Evolutionary conservation across 2,888 invertebrate genomes (phyloP).

Genomic region (Caenorhabditis sulstoni): DNA sequence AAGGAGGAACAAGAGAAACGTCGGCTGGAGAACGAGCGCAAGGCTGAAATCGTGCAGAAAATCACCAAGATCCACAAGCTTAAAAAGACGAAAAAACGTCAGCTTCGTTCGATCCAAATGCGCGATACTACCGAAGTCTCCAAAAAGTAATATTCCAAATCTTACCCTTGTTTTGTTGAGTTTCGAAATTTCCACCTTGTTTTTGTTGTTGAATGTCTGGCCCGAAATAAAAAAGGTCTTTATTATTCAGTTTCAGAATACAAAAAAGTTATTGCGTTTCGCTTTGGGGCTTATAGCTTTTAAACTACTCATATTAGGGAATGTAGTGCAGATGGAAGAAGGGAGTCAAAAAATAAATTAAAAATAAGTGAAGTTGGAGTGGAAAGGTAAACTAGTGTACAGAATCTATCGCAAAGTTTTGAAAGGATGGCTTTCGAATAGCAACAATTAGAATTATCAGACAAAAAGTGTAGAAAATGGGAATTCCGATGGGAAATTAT

Average conservation of each 20-base stretch:
- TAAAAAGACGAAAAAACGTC: conserved; percentile 77
- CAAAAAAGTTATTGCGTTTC: neutral
- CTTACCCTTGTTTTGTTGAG: conserved; percentile 9
- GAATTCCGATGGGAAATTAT: conserved; percentile 51
- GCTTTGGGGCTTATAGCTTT: conserved; percentile 27
- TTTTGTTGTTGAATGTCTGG: neutral
- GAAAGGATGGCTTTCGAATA: no score
- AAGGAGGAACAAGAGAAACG: conserved; percentile 76
- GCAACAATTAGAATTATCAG: no score
- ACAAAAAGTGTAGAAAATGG: conserved; percentile 1
- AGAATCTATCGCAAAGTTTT: no score
- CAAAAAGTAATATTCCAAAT: conserved; percentile 21
- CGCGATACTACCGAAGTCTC: conserved; percentile 66
- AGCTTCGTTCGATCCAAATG: conserved; percentile 75
- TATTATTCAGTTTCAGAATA: neutral
- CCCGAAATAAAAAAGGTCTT: neutral
- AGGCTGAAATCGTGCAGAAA: conserved; percentile 77
- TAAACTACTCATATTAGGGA: conserved; percentile 34
- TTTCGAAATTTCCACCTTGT: conserved; percentile 5
- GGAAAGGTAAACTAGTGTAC: neutral
- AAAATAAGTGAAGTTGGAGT: conserved; percentile 9
- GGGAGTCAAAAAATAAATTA: conserved; percentile 11
- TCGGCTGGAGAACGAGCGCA: conserved; percentile 75
- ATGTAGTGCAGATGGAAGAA: neutral
- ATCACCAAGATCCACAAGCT: conserved; percentile 77